Percentiles rank a stretch among this genome's conserved stretches.
Conservation (phyloP, 1,140 invertebrate genomes). For the Colletes gigas region DNA sequence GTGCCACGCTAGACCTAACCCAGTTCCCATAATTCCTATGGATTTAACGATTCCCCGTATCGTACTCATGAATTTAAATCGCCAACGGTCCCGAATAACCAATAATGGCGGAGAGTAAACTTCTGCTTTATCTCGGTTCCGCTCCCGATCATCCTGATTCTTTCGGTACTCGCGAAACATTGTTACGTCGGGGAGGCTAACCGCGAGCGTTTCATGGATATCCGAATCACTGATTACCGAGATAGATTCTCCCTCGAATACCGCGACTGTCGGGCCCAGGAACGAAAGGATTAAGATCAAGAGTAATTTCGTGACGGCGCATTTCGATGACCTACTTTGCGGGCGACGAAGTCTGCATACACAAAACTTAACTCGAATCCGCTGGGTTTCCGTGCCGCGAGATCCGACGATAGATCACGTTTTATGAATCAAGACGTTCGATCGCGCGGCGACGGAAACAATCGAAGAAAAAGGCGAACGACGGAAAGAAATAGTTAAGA, state of each 20-base stretch:
- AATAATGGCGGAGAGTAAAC: no score
- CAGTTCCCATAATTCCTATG: no score
- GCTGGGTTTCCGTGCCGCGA: constrained; percentile 12
- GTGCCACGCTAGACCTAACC: no score
- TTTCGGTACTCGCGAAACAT: neutral
- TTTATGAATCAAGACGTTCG: constrained; percentile 27
- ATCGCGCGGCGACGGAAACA: constrained; percentile 28
- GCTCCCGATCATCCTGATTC: no score
- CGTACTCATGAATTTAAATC: neutral
- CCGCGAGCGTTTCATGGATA: neutral
- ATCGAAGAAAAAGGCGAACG: neutral
- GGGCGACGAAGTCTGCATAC: constrained; percentile 42
- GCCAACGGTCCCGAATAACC: neutral
- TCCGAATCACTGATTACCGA: neutral
- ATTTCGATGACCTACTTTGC: constrained; percentile 59
- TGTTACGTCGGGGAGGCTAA: no score
- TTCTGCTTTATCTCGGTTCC: no score
- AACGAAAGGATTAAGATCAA: constrained; percentile 43
- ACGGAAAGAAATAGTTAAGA: neutral
- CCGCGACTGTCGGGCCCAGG: constrained; percentile 7
- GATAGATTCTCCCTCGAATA: constrained; percentile 9
- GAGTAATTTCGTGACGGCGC: constrained; percentile 58
- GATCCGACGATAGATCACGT: constrained; percentile 65
- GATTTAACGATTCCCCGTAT: no score
- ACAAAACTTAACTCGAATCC: constrained; percentile 39